Conservation (phyloP, 2,888 invertebrate genomes). For the Cosmia trapezina region DNA sequence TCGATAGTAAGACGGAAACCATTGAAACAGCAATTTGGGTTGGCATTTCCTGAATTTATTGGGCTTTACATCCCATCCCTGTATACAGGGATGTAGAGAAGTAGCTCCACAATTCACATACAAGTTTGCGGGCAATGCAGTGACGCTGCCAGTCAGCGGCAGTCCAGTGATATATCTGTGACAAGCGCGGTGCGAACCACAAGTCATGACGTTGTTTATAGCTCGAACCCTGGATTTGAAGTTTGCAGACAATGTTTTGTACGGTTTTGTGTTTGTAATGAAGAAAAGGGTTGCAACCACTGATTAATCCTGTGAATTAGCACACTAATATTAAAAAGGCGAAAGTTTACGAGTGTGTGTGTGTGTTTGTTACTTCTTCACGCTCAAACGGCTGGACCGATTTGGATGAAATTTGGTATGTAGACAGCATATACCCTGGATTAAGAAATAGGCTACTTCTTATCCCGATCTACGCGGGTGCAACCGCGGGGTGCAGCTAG, state of each 20-base stretch:
- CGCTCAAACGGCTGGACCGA: too few relatives aligned
- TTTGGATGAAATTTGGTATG: too few relatives aligned
- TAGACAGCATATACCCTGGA: too few relatives aligned
- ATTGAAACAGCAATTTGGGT: conserved; percentile 4
- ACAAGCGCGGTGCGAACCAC: conserved; percentile 7
- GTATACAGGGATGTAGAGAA: neutral
- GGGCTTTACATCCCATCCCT: neutral
- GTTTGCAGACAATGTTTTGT: neutral
- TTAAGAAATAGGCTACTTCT: too few relatives aligned
- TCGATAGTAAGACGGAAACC: neutral
- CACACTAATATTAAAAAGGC: too few relatives aligned
- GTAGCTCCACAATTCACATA: neutral
- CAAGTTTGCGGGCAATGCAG: conserved; percentile 16
- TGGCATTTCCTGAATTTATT: conserved; percentile 20
- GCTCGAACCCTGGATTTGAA: neutral
- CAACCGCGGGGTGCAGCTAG: too few relatives aligned
- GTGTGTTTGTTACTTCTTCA: too few relatives aligned
- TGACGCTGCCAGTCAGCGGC: conserved; percentile 26
- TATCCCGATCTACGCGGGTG: too few relatives aligned
- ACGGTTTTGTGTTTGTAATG: neutral
- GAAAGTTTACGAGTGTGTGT: too few relatives aligned
- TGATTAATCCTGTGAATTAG: neutral
- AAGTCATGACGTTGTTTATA: conserved; percentile 31
- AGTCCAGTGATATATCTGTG: conserved; percentile 29
- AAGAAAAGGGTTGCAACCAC: neutral